phyloP scores from a whole-genome alignment of 2,888 invertebrate species.

The Acanthosepion esculentum region DNA sequence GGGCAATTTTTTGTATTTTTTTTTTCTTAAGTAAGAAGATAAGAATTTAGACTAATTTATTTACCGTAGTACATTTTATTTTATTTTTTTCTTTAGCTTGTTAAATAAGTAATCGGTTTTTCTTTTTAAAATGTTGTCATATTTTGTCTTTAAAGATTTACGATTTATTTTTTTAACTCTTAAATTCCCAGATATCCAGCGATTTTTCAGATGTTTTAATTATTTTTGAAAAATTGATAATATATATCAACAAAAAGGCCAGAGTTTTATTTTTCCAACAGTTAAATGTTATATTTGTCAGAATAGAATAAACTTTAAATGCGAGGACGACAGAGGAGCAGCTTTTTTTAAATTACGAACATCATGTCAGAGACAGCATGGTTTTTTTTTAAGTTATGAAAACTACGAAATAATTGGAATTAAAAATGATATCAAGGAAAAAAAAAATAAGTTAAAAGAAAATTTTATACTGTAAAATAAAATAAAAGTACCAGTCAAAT shows the following conservation, averaged over 20 bases:
- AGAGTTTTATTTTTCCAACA: background rate
- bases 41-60: no score
- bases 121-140: no score
- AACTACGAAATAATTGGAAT: background rate
- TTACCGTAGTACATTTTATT: no score
- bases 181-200: no score
- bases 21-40: no score
- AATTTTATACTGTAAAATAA: background rate
- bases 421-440: background rate
- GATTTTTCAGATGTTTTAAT: no score
- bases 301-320: background rate
- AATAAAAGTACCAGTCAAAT: constrained; percentile 60
- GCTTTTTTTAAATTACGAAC: background rate
- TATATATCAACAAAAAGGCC: background rate
- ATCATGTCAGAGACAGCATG: background rate
- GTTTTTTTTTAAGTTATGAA: background rate
- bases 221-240: background rate
- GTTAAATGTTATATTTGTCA: background rate
- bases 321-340: background rate
- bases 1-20: no score
- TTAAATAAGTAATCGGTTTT: no score
- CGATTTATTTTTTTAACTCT: no score
- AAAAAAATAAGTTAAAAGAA: background rate
- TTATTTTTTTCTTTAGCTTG: no score
- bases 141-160: no score